phyloP scores from a whole-genome alignment of 2,797 vertebrate species.

The Anabas testudineus region DNA sequence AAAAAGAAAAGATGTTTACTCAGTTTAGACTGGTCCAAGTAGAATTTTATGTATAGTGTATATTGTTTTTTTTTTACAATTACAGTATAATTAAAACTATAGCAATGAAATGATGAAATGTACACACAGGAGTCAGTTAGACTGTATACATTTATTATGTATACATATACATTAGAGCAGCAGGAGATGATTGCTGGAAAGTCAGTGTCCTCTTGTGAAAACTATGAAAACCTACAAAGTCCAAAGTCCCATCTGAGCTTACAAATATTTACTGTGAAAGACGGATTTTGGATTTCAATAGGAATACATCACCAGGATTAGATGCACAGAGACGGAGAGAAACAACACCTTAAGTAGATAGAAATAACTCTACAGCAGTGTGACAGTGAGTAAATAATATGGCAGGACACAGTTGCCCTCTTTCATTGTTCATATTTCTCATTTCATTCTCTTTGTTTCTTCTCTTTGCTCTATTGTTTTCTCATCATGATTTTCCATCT shows the following conservation, averaged over 20 bases:
- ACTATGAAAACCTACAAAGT: neutral
- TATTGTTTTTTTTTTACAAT: neutral
- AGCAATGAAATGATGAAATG: neutral
- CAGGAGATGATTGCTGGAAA: neutral
- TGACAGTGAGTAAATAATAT: conserved; percentile 32
- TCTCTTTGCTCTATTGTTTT: conserved; percentile 80
- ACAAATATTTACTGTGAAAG: conserved; percentile 7
- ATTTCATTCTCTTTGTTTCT: conserved; percentile 82
- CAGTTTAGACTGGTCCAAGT: neutral
- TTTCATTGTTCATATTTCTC: conserved; percentile 71
- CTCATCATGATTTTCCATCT: conserved; percentile 87
- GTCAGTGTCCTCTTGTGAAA: neutral
- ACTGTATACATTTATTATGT: neutral
- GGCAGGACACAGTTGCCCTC: conserved; percentile 44
- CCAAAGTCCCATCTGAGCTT: neutral
- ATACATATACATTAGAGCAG: neutral
- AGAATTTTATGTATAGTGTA: neutral
- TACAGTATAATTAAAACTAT: too few species aligned
- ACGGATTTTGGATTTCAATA: conserved; percentile 11
- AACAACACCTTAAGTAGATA: neutral
- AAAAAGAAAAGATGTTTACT: conserved; percentile 1
- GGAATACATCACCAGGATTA: neutral
- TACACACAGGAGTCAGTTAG: neutral
- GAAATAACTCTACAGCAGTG: neutral
- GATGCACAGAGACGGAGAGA: conserved; percentile 12